Evolutionary conservation across 2,113 vertebrate species (phyloP), one percentile per base, ranked within the genome.

Genomic region (Cairina moschata): DNA sequence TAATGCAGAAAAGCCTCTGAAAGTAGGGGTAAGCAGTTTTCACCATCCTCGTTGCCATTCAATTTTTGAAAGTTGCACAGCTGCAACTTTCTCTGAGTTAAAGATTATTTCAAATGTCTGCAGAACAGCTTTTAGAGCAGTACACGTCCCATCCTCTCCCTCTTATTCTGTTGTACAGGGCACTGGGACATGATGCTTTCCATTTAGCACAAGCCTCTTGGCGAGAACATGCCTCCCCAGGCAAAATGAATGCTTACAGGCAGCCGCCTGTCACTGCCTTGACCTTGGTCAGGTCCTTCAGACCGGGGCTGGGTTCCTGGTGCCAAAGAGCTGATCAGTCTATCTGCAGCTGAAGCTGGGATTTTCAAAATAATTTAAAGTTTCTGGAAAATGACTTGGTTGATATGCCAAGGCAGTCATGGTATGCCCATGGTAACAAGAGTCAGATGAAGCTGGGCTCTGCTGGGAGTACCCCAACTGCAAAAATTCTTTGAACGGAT

Each of bases 11-110:
- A 91, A 73, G 94, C 56, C 88, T 89, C 81, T 68, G 38, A 76
- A 83, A 93, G 31, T 54, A 90, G 68, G 91, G 90, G 73, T 83
- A 95, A 96, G 96, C 95, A 93, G 59, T 83, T 95, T 91, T 69
- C 63, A 60, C 55, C 58, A 59, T 76, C 40, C 89, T 74, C 83
- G 29, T 2, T 22, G 50, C 77, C 85, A 50, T 36, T 93, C 92
- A 54, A 3, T 88, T 83, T n/a, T n/a, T n/a, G n/a, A 96, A 93
- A 92, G 66, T n/a, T n/a, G 93, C 93, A 8, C 96, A 95, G 94
- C 93, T 92, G 90, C 81, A 94, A 79, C 96, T 96, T 95, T 88
- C 91, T 95, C 92, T 79, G 71, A 79, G 83, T 82, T 83, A 88
- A 91, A 93, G 91, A 96, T 74, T 46, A 90, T 92, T 96, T 94